Base-by-base conservation (phyloP, 2,797 vertebrate genomes). In the Borostomias antarcticus region DNA sequence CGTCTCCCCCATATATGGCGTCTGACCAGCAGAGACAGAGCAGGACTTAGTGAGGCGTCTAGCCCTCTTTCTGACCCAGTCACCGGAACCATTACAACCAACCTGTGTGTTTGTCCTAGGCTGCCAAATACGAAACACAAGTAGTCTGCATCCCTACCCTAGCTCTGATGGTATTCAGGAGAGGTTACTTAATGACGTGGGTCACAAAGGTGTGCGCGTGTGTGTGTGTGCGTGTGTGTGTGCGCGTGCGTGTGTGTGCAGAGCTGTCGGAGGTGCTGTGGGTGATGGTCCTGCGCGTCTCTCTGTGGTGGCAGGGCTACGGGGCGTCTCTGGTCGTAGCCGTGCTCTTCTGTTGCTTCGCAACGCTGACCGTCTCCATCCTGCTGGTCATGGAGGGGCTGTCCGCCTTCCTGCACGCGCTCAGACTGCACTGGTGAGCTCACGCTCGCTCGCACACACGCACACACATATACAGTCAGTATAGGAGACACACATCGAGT, bases 351-450 rank as follows among this genome's bases (percentile, higher is more conserved):
- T 92, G 91, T 0, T 85, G 84, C 77, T 95, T 94, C 0, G 93
- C 93, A 0, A 77, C 92, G 51, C 48, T 95, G 60, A 95, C 94
- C 0, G 83, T 95, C 53, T 91, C 93, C 60, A 94, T 95, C 81
- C 82, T 95, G 66, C 89, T 95, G 51, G 86, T 95, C 75, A 95
- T 95, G 94, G 94, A 95, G 57, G 93, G 94, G 15, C 93, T 95
- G 45, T 95, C 94, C 0, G 93, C 94, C 71, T 95, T 95, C 81
- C 81, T 95, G 53, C 94, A 95, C 0, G 94, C 94, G 0, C 90
- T 95, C 52, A 87, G 94, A 62, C 85, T 95, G 63, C 94, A 95
- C 69, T 95, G 94, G 94, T 95, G 79, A 91, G 91, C 29, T 21
- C 19, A 10, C 15, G 11, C 45, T 13, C 37, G 47, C 23, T 13